Percentiles rank a stretch among this genome's conserved stretches.
Evolutionary conservation across 2,888 invertebrate species (phyloP).

Genomic region (Phytoseiulus persimilis): DNA sequence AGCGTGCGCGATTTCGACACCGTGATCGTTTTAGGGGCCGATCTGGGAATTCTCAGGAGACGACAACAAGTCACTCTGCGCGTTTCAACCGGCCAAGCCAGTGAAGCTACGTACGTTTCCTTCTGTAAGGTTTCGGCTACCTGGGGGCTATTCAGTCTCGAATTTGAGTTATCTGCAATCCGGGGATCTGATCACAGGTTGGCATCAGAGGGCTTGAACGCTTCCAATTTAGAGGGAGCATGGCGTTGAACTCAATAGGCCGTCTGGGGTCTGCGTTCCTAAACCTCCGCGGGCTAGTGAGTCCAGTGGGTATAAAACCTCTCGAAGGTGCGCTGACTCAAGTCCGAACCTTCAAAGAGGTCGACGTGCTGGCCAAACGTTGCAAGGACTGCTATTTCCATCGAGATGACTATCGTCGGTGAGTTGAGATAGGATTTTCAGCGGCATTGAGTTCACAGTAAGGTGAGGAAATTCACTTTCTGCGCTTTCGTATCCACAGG

Average conservation of each 20-base stretch:
- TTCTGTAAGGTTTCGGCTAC: too few relatives aligned
- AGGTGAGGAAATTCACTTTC: too few relatives aligned
- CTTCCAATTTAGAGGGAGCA: too few relatives aligned
- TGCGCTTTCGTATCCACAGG: neutral
- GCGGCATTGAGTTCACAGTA: neutral
- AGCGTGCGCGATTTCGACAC: neutral
- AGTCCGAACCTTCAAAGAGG: conserved; percentile 63
- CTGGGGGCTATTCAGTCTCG: too few relatives aligned
- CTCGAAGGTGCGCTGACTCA: conserved; percentile 47
- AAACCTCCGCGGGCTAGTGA: neutral
- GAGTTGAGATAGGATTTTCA: neutral
- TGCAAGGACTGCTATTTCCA: conserved; percentile 73
- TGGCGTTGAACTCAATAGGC: neutral
- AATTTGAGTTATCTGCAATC: too few relatives aligned
- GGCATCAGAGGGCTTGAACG: too few relatives aligned
- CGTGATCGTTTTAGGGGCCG: neutral
- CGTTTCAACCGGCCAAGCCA: neutral
- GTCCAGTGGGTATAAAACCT: neutral
- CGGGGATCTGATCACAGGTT: too few relatives aligned
- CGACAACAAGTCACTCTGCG: neutral
- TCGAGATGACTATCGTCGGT: conserved; percentile 60
- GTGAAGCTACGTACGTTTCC: too few relatives aligned
- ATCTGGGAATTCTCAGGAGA: neutral
- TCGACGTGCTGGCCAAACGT: conserved; percentile 60
- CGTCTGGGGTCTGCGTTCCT: neutral